Conservation (phyloP, 64 coral and sea anemone species). For the Porites australiensis region DNA sequence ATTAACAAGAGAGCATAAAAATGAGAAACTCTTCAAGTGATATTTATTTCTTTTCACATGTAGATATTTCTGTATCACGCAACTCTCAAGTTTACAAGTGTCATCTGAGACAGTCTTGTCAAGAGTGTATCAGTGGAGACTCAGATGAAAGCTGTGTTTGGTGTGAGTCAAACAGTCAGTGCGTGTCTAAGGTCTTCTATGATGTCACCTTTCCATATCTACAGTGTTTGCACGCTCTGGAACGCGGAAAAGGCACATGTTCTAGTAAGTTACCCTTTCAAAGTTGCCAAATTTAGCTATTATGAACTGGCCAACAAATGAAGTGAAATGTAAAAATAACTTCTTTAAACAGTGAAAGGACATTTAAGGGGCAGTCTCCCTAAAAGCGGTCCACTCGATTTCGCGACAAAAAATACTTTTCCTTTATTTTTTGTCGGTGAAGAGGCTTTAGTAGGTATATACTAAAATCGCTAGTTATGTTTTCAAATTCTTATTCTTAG, state of each 20-base stretch:
- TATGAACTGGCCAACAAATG: not conserved
- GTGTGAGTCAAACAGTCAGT: conserved; percentile 73
- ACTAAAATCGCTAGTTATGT: too few species aligned
- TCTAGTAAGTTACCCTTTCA: conserved; percentile 19
- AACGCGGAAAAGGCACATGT: conserved; percentile 39
- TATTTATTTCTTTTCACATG: not conserved
- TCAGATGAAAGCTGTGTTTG: conserved; percentile 44
- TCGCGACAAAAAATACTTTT: too few species aligned
- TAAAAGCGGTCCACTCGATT: too few species aligned
- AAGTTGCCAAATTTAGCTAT: not conserved
- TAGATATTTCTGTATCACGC: not conserved
- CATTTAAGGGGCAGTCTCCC: too few species aligned
- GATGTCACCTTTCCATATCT: conserved; percentile 73
- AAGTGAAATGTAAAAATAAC: too few species aligned
- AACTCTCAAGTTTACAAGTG: not conserved
- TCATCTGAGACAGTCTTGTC: not conserved
- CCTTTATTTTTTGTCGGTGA: too few species aligned
- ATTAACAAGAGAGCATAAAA: too few species aligned
- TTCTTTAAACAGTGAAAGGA: too few species aligned
- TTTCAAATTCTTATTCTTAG: too few species aligned
- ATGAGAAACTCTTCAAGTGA: too few species aligned
- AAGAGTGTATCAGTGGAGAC: not conserved
- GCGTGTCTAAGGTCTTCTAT: conserved; percentile 20
- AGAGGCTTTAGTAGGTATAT: too few species aligned
- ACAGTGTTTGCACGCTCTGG: conserved; percentile 62